Conservation (phyloP, 92 coral and sea anemone species). For the Heliopora coerulea region DNA sequence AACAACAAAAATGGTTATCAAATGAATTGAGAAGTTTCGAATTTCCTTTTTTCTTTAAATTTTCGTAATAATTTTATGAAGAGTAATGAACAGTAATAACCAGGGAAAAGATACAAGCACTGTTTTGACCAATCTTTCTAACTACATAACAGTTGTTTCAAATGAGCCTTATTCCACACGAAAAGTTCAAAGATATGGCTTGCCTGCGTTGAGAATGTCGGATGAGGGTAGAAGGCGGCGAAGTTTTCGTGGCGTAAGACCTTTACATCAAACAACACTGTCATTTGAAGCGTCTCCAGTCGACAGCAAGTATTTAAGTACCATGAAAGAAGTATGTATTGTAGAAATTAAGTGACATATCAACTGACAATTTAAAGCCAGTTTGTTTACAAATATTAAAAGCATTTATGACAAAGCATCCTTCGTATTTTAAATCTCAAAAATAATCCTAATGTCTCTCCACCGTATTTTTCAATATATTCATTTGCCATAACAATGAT, state of each 20-base stretch:
- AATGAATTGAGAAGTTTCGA: no score
- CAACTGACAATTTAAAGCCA: background rate
- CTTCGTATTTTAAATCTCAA: no score
- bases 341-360: no score
- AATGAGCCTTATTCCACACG: conserved; percentile 80
- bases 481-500: no score
- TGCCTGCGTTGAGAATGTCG: conserved; percentile 49
- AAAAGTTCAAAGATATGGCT: conserved; percentile 54
- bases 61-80: no score
- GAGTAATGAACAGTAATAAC: no score
- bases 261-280: conserved; percentile 73
- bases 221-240: background rate
- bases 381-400: background rate
- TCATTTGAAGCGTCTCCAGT: conserved; percentile 58
- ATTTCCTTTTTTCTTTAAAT: no score
- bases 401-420: no score
- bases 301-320: conserved; percentile 60
- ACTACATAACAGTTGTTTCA: conserved; percentile 80
- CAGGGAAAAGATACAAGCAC: conserved; percentile 87
- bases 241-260: conserved; percentile 62
- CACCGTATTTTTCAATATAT: no score
- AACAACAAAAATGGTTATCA: no score
- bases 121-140: conserved; percentile 86
- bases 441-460: no score
- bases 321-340: conserved; percentile 91